These are phyloP conservation scores for Circaetus gallicus DNA, from an alignment of 2,113 vertebrate species.

Conservation along the genomic window DNA sequence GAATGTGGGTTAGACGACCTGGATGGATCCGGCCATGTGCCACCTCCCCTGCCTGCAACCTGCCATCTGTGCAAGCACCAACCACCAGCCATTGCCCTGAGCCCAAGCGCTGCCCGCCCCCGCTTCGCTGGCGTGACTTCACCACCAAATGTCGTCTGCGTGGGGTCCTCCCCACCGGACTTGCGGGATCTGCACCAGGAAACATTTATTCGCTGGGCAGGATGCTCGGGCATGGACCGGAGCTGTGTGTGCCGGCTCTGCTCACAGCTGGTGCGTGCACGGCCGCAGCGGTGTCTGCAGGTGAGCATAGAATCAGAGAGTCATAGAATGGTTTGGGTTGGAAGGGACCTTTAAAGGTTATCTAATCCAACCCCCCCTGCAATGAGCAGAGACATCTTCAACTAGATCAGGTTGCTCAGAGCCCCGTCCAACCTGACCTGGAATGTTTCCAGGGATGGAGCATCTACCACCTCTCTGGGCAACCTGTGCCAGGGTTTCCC, in stretches of 20 bases:
- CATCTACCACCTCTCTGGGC: not conserved
- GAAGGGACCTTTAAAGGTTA: not conserved
- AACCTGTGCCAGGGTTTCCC: not conserved
- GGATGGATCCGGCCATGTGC: not conserved
- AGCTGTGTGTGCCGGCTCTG: not conserved
- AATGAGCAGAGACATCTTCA: not conserved
- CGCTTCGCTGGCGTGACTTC: accelerated
- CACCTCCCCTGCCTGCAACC: not conserved
- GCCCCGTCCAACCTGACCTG: not conserved
- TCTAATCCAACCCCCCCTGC: not conserved
- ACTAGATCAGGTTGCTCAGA: not conserved
- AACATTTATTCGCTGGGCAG: not conserved
- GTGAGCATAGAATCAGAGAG: not conserved
- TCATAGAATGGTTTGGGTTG: not conserved
- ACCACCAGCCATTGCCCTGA: not conserved
- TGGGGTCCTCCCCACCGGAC: not conserved
- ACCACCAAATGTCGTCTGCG: accelerated
- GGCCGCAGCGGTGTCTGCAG: accelerated
- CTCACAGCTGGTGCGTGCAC: not conserved
- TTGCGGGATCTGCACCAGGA: not conserved
- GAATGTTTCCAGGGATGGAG: not conserved
- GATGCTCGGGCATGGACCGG: accelerated
- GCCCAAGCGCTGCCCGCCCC: not conserved
- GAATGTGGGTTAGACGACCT: not conserved
- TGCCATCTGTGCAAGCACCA: not conserved